These are phyloP conservation scores for Vidua chalybeata DNA, from an alignment of 2,113 vertebrate genomes.

Conservation along the genomic window DNA sequence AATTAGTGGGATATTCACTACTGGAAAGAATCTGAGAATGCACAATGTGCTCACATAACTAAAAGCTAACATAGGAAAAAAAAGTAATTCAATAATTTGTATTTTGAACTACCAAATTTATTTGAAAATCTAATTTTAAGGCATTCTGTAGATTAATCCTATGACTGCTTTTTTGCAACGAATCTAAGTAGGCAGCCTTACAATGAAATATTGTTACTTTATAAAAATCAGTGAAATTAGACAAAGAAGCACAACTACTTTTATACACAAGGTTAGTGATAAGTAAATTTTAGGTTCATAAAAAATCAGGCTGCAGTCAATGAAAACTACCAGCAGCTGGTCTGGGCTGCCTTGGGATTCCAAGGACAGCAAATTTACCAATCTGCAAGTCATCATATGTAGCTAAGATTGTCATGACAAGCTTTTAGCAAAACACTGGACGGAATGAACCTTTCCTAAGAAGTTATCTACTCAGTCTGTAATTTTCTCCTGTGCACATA, in stretches of 20 bases:
- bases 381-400: background rate
- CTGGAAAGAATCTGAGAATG: background rate
- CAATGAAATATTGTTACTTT: background rate
- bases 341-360: background rate
- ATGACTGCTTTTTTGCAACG: background rate
- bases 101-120: background rate
- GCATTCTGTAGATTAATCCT: background rate
- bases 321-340: background rate
- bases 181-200: background rate
- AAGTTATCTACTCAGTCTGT: background rate
- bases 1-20: background rate
- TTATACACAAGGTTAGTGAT: background rate
- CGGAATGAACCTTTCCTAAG: background rate
- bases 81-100: background rate
- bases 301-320: background rate
- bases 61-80: background rate
- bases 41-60: rapidly evolving
- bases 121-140: slow-evolving; percentile 28
- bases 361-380: background rate
- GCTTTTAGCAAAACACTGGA: background rate
- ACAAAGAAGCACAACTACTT: background rate
- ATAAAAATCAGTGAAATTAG: background rate
- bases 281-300: background rate
- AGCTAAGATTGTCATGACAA: background rate
- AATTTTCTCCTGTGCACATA: background rate